Evolutionary conservation across 2,797 vertebrate species (phyloP).

Genomic region (Nasua narica): DNA sequence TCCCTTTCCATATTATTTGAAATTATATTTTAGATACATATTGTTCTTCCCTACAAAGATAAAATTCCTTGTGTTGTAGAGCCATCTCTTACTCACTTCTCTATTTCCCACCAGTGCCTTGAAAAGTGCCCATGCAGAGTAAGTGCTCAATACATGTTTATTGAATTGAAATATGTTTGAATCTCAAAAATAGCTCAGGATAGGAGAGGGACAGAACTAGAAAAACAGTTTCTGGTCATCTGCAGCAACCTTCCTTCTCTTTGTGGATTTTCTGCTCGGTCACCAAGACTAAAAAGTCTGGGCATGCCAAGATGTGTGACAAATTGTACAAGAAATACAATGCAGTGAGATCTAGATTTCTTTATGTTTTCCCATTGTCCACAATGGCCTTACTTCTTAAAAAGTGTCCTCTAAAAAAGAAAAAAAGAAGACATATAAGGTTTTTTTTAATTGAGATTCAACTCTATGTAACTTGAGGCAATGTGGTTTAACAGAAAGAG

Average conservation of each 20-base stretch:
- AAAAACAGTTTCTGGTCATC: neutral
- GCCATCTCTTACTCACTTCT: neutral
- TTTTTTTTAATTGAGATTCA: neutral
- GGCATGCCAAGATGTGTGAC: neutral
- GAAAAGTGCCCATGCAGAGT: neutral
- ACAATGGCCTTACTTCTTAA: neutral
- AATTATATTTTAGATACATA: conserved; percentile 24
- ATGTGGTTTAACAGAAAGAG: neutral
- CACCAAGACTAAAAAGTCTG: neutral
- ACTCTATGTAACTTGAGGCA: neutral
- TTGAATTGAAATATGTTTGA: neutral
- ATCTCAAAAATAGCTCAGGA: neutral
- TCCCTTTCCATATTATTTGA: neutral
- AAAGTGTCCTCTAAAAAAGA: neutral
- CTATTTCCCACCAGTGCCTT: neutral
- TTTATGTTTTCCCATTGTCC: neutral
- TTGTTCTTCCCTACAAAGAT: neutral
- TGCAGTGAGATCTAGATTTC: neutral
- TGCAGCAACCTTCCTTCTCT: neutral
- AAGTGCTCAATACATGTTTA: neutral
- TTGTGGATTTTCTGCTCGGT: neutral
- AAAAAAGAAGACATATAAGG: neutral
- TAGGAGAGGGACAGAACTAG: neutral
- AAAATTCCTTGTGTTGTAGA: neutral
- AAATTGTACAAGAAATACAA: neutral